Evolutionary conservation across 23 tunicate species (phyloP), one percentile per base, ranked within the genome.

Genomic region (Halocynthia aurantium): DNA sequence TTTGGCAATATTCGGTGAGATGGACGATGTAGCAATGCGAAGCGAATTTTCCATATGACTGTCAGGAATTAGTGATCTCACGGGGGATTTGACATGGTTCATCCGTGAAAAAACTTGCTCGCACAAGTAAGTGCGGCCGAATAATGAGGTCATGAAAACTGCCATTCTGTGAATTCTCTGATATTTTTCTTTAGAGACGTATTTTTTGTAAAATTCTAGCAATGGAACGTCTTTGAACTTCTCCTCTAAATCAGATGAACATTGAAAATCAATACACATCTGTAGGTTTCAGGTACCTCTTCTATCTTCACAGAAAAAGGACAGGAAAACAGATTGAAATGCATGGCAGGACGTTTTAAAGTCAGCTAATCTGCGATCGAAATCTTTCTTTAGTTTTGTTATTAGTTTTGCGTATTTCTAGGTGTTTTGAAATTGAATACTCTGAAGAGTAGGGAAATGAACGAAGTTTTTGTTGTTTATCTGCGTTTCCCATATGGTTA

Each of bases 401-500:
- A 71, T 56, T 81, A 81, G 77, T 81, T 70, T 81, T 62, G 81
- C 81, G 73, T 40, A 77, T 62, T 77, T 77, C 71, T 50, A 74
- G 67, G 77, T 15, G 83, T 69, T 80, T 80, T 57, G 87, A 77
- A 78, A 76, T 83, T 83, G 53, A 64, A 63, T 52, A 78, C 69
- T 68, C 11, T 66, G 76, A 22, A 78, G 76, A 71, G 84, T 85
- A 72, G 83, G 80, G 63, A 78, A 85, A 85, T 85, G 80, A 62
- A 64, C 80, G 76, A 62, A 78, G 84, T 85, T 85, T 62, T 79
- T 82, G 84, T 81, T 81, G 77, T 79, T 71, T 78, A 85, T 72
- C 73, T 78, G 84, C 80, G 55, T 82, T 82, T 82, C 65, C 85
- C 80, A 82, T n/a, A 82, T 19, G 55, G 85, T 52, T 73, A 82